phyloP scores from a whole-genome alignment of 1,140 invertebrate genomes.

The Bombus impatiens region DNA sequence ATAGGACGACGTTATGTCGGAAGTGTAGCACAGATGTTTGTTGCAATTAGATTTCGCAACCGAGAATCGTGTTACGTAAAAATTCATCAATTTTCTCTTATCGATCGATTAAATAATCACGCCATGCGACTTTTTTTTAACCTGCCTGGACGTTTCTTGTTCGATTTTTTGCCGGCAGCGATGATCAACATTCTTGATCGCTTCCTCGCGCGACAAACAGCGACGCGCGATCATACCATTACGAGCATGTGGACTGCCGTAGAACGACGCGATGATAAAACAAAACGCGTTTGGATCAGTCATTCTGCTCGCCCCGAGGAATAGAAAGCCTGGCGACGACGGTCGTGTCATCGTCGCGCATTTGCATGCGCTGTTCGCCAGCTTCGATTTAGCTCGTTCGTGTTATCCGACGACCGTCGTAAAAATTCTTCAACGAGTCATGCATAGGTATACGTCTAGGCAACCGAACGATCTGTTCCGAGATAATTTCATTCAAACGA shows the following conservation, averaged over 20 bases:
- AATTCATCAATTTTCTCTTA: background rate
- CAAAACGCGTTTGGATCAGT: slow-evolving; percentile 44
- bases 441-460: no score
- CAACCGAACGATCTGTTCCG: background rate
- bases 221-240: background rate
- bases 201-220: background rate
- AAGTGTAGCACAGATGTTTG: background rate
- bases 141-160: background rate
- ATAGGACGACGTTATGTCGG: no score
- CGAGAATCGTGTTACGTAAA: background rate
- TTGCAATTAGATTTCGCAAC: background rate
- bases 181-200: background rate
- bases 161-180: background rate
- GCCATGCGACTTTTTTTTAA: background rate
- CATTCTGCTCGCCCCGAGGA: slow-evolving; percentile 14
- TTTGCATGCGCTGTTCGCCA: slow-evolving; percentile 43
- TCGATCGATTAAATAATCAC: background rate
- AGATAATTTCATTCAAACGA: background rate
- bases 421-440: slow-evolving; percentile 17
- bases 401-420: slow-evolving; percentile 15
- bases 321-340: slow-evolving; percentile 39
- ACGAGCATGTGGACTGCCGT: background rate
- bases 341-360: slow-evolving; percentile 41
- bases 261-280: background rate
- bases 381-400: background rate